Percentiles rank a stretch among this genome's conserved stretches.
These are phyloP conservation scores for Capromys pilorides DNA, from an alignment of 2,797 vertebrate genomes.

Conservation along the genomic window DNA sequence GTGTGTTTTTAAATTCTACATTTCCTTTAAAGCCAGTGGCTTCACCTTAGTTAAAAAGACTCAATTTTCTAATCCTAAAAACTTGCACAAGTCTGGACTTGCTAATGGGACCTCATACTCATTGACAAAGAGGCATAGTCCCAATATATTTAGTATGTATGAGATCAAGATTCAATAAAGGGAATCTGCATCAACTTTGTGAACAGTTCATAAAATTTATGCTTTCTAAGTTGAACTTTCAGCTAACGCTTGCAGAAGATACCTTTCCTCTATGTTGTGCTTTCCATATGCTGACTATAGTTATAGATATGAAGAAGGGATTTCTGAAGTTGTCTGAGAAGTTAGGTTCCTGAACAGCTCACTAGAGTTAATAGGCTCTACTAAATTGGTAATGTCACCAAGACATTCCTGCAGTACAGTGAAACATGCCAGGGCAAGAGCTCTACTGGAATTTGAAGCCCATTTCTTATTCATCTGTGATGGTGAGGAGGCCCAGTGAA, in stretches of 20 bases:
- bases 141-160: background rate
- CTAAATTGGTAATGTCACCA: background rate
- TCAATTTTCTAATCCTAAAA: background rate
- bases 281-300: background rate
- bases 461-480: background rate
- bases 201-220: background rate
- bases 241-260: background rate
- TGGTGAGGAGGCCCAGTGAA: background rate
- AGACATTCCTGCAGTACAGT: background rate
- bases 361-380: background rate
- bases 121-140: background rate
- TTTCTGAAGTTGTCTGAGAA: background rate
- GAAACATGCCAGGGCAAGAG: background rate
- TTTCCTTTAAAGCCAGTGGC: background rate
- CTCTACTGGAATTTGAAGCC: constrained; percentile 13
- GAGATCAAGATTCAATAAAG: background rate
- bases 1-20: background rate
- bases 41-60: background rate
- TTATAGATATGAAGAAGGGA: background rate
- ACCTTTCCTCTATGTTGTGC: no score
- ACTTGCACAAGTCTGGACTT: background rate
- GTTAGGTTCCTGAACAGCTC: background rate
- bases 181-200: background rate
- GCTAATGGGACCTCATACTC: background rate
- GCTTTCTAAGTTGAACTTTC: background rate